Base-by-base conservation (phyloP, 2,888 invertebrate species). In the Phlogophora meticulosa region DNA sequence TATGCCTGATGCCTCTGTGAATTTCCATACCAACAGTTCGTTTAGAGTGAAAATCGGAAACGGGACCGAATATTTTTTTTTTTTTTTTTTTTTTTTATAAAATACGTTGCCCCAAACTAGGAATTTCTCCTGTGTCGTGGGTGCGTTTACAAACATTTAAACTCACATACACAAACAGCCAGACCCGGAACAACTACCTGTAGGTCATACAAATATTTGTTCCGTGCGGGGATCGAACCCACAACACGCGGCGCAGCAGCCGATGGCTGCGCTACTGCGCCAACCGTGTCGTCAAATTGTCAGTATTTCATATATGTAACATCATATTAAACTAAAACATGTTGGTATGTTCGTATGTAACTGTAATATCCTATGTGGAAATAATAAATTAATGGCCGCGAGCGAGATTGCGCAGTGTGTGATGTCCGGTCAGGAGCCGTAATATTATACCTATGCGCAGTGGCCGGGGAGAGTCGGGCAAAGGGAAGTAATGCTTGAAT, bases 381-480 rank as follows among this genome's bases (percentile, higher is more conserved):
- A 84, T 83, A 77, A 80, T 80, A 80, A 80, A 91, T 90, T 87
- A 88, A 87, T 89, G 90, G 89, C 87, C 85, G 84, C 75, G 87
- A 87, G 87, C 81, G 85, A 88, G 88, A 91, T 91, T 88, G 88
- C 85, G 86, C 85, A 86, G 89, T 85, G 82, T 72, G 89, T 86
- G 85, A 93, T 93, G 91, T 93, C 93, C 93, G 92, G 92, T 85
- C 83, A 74, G 87, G 83, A 82, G 81, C 80, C 80, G 93, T 93
- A 93, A 93, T 86, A 87, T 87, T 91, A 93, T 84, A 92, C 92
- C 77, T 80, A 84, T 86, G 87, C 84, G 86, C 86, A 85, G 85
- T 86, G 81, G 78, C 67, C 45, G 82, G 75, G 89, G 86, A 82
- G 36, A 7, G 4, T 10, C 22, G 85, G 80, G 57, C 45, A 46